Evolutionary conservation across 2,888 invertebrate species (phyloP).

Genomic region (Ophion ventricosus): DNA sequence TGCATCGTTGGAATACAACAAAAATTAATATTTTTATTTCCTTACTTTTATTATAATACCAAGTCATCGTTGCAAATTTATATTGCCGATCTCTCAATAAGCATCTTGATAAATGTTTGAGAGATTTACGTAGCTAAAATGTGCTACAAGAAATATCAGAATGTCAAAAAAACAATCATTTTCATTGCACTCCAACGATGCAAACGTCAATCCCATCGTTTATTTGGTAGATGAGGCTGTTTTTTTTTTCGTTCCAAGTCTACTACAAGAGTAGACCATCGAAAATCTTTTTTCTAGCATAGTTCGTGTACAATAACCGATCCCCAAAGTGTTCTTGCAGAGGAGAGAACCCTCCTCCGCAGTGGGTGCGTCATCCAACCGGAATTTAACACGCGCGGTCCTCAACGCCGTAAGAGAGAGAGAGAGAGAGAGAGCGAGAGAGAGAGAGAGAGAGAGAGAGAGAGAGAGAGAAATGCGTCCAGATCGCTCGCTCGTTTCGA

Average conservation of each 20-base stretch:
- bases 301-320: slow-evolving; percentile 16
- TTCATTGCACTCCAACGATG: too few species aligned
- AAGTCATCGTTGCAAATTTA: too few species aligned
- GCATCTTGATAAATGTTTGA: too few species aligned
- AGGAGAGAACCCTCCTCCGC: slow-evolving; percentile 37
- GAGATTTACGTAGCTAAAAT: too few species aligned
- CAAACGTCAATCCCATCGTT: too few species aligned
- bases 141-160: too few species aligned
- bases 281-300: slow-evolving; percentile 1
- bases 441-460: neutral
- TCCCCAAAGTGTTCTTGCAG: slow-evolving; percentile 50
- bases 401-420: slow-evolving; percentile 42
- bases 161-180: too few species aligned
- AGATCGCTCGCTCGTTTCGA: slow-evolving; percentile 53
- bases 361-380: slow-evolving; percentile 77
- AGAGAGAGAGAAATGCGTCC: slow-evolving; percentile 47
- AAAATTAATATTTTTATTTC: too few species aligned
- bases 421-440: slow-evolving; percentile 3
- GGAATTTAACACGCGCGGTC: slow-evolving; percentile 78
- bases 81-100: too few species aligned
- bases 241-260: slow-evolving; percentile 5
- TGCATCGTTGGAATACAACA: too few species aligned
- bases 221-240: neutral
- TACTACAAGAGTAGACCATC: neutral
- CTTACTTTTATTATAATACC: too few species aligned